These are phyloP conservation scores for Numenius phaeopus DNA, from an alignment of 2,797 vertebrate genomes.

Conservation along the genomic window DNA sequence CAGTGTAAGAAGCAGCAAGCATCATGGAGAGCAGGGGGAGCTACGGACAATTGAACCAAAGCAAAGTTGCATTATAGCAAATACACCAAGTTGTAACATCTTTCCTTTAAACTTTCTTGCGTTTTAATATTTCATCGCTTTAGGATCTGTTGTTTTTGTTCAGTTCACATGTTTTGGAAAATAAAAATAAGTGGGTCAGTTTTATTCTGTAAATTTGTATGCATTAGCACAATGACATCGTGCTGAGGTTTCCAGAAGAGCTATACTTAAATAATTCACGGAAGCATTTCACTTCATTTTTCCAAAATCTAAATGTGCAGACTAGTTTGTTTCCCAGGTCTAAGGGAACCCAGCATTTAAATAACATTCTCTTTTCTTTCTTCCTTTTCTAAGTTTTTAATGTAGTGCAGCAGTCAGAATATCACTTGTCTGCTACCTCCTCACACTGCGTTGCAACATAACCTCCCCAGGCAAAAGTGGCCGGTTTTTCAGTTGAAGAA, in stretches of 20 bases:
- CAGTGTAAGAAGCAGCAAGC: background rate
- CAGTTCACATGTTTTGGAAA: background rate
- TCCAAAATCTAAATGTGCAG: background rate
- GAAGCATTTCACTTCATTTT: constrained; percentile 10
- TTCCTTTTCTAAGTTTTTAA: background rate
- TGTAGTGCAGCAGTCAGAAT: background rate
- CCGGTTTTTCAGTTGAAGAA: background rate
- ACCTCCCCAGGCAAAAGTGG: background rate
- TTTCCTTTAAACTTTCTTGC: background rate
- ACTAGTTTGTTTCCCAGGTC: background rate
- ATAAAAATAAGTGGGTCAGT: background rate
- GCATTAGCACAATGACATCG: background rate
- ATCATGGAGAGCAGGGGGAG: accelerated
- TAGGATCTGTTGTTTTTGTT: background rate
- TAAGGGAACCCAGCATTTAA: background rate
- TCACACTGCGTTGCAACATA: background rate
- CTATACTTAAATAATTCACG: constrained; percentile 28
- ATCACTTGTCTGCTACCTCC: background rate
- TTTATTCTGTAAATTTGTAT: background rate
- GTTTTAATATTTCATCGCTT: background rate
- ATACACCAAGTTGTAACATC: background rate
- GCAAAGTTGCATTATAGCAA: background rate
- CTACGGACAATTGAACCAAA: accelerated
- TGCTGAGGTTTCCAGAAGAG: constrained; percentile 7
- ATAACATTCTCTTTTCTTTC: background rate